Evolutionary conservation across 2,888 invertebrate species (phyloP), one percentile per base, ranked within the genome.

Genomic region (Pedicia rivosa): DNA sequence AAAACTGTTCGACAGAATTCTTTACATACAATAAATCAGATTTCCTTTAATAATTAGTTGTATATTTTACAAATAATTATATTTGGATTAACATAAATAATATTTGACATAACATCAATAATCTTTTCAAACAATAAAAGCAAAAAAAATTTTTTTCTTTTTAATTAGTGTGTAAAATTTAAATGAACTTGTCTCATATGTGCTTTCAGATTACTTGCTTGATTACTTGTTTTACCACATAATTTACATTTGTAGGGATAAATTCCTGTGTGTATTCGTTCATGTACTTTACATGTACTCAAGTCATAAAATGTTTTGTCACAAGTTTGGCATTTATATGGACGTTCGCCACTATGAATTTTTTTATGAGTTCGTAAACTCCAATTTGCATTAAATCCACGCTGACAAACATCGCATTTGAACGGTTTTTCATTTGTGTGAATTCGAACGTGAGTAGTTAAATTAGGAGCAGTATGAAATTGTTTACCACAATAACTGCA

Each of bases 141-240:
- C 22, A 13, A 20, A 25, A 17, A 20, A 6, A 12, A 7, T 34
- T 17, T 15, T 38, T 4, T 13, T 31, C 28, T 35, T 42, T 37
- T 25, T 10, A 28, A 22, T 26, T 14, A 27, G 35, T 32, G 26
- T 26, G n/a, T 26, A 9, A n/a, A 26, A 12, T 9, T 26, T n/a
- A 5, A 9, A n/a, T 30, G 30, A 6, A 30, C 30, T 7, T 12
- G 16, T 17, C 19, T 30, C 30, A 30, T 30, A 17, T 30, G 30
- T n/a, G 30, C 12, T 30, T 17, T 30, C 12, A 30, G 19, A 17
- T 30, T 16, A 17, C 16, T 19, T 30, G 12, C 10, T 17, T 30
- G 30, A 17, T 30, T 30, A 30, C 19, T 16, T 17, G 30, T 19
- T 17, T 30, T 30, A 3, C 17, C 30, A 7, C 30, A 30, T 30